Evolutionary conservation across 1,140 invertebrate species (phyloP), one percentile per base, ranked within the genome.

Genomic region (Tribolium madens): DNA sequence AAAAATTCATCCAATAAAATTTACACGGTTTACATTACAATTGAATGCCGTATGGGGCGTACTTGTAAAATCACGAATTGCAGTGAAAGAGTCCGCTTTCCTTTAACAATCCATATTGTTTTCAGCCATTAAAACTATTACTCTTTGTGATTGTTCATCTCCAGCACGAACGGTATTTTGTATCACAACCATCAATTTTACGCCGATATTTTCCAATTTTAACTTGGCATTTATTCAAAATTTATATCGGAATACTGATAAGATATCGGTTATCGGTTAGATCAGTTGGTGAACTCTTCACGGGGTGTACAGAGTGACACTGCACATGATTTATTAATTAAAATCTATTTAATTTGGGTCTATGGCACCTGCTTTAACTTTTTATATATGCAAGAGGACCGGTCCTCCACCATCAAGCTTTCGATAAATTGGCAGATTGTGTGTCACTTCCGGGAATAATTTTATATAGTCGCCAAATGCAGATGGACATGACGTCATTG

Each of bases 401-500:
- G 70, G 36, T 68, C 60, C 64, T 47, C 36, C 50, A 52, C 50
- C 70, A 76, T 50, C 57, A 33, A 64, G 26, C 57, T 64, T 26
- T 26, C 68, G 57, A 60, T 64, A 36, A 64, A 76, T 69, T 70
- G 76, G 71, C 78, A 74, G 72, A 77, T 77, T 74, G 72, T 76
- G 33, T 79, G 76, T 77, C 75, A 79, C 75, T 76, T 79, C 78
- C 78, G 78, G 74, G 68, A 57, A 79, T 74, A 36, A 77, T 79
- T 76, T 79, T 73, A 74, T 53, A 76, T 76, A 26, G 60, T 76
- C 46, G 60, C 60, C 60, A 76, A 76, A 21, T 70, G 76, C 76
- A 78, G 73, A 78, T 78, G 76, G 57, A 75, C 31, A 48, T 78
- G 76, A 78, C 76, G 76, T 78, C 72, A 75, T 31, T 18, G 21